These are phyloP conservation scores for Dermatemys mawii DNA, from an alignment of 2,113 vertebrate genomes.

Conservation along the genomic window DNA sequence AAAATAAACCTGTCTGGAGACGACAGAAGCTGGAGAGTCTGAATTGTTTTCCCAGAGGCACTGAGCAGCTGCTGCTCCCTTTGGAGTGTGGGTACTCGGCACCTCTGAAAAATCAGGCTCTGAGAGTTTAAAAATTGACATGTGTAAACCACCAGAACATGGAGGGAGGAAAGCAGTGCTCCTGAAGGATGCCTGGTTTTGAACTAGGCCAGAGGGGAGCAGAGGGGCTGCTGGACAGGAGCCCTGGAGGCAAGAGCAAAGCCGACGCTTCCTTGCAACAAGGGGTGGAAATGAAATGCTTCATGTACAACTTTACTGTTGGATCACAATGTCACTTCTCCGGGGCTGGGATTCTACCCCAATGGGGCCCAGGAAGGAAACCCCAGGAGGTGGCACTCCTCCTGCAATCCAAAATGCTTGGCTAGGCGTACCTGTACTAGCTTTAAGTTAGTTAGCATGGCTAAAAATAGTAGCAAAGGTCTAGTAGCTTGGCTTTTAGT, in stretches of 20 bases:
- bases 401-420: not conserved
- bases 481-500: not conserved
- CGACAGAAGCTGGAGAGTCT: not conserved
- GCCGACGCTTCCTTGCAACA: not conserved
- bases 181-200: not conserved
- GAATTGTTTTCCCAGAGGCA: not conserved
- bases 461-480: not conserved
- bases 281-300: not conserved
- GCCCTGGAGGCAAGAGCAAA: accelerated
- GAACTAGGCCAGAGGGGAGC: not conserved
- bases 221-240: not conserved
- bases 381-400: not conserved
- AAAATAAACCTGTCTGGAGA: accelerated
- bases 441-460: not conserved
- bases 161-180: not conserved
- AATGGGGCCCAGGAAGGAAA: not conserved
- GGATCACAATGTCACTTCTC: not conserved
- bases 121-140: not conserved
- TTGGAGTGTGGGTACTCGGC: accelerated
- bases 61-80: not conserved
- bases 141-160: not conserved
- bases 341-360: not conserved
- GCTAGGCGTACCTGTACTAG: not conserved
- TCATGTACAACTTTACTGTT: not conserved
- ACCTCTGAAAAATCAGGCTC: accelerated